Evolutionary conservation across 2,113 vertebrate species (phyloP), one percentile per base, ranked within the genome.

Genomic region (Columba livia): DNA sequence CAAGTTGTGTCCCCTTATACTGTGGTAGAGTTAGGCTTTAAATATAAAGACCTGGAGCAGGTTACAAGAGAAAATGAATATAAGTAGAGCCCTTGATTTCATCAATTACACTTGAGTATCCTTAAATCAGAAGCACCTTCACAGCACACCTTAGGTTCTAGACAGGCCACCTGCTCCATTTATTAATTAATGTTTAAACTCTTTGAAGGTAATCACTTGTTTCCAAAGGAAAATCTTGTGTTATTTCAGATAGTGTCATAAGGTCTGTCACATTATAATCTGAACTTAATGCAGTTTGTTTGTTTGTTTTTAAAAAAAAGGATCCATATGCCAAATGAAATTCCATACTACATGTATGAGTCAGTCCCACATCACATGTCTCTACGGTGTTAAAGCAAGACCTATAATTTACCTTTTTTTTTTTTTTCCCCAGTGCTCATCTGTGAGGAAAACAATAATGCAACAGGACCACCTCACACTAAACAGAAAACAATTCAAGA

Each of bases 321-420:
- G 15, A 44, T 56, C 34, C 8, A 5, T 8, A 20, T 3, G 26
- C 28, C 56, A 38, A 40, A 34, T 20, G 20, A 34, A 66, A 56
- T 50, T 44, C 38, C 24, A 3, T 16, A 14, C 19, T 25, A 1
- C 9, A 10, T 12, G 25, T 48, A 6, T 5, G 11, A 20, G 17
- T 42, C 17, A 15, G 8, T n/a, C 19, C 13, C 28, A 6, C 15
- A 9, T 29, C 26, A 25, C 2, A 0, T 29, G 18, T n/a, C 18
- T 40, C 32, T 44, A 4, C 5, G 8, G 15, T 12, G 28, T 50
- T 47, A 66, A 57, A 32, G 20, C 20, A 26, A 51, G 7, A 4
- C 18, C 14, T 18, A 9, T 12, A 4, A 3, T 29, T 47, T n/a
- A 16, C 38, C 34, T 0, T 57, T 74, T 54, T 31, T 13, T 50